Evolutionary conservation across 2,888 invertebrate genomes (phyloP).

Genomic region (Cyclophora albipunctata): DNA sequence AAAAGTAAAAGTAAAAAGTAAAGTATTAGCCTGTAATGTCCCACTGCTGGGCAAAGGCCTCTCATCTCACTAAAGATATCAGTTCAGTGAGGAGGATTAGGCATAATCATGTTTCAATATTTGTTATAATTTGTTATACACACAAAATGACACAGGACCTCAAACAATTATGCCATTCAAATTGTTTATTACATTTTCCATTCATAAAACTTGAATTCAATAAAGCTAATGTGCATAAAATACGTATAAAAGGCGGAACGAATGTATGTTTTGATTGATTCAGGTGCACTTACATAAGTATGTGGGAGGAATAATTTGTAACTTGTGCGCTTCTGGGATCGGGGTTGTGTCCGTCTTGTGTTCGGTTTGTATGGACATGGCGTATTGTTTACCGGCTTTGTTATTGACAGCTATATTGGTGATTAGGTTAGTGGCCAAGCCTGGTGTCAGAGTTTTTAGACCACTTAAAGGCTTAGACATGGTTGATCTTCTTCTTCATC

Average conservation of each 20-base stretch:
- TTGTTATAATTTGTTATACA: not conserved
- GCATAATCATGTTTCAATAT: no score
- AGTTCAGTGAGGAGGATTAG: no score
- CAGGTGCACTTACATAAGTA: conserved; percentile 67
- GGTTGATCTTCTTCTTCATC: no score
- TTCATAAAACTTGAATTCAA: conserved; percentile 50
- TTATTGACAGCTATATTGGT: conserved; percentile 2
- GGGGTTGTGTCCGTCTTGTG: conserved; percentile 18
- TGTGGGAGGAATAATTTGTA: conserved; percentile 74
- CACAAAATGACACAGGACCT: not conserved
- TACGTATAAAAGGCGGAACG: conserved; percentile 55
- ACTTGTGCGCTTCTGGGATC: conserved; percentile 50
- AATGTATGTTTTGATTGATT: conserved; percentile 65
- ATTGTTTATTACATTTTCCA: conserved; percentile 36
- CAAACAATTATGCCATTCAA: conserved; percentile 20
- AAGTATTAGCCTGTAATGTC: no score
- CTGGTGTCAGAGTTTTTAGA: no score
- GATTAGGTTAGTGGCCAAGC: not conserved
- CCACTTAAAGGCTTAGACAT: no score
- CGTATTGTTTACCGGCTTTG: conserved; percentile 2
- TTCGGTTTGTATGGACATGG: conserved; percentile 34
- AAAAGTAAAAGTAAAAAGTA: no score
- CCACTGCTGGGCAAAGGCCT: no score
- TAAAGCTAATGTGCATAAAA: conserved; percentile 47
- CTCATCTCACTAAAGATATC: no score